phyloP scores from a whole-genome alignment of 2,888 invertebrate genomes.

The Mimas tiliae region DNA sequence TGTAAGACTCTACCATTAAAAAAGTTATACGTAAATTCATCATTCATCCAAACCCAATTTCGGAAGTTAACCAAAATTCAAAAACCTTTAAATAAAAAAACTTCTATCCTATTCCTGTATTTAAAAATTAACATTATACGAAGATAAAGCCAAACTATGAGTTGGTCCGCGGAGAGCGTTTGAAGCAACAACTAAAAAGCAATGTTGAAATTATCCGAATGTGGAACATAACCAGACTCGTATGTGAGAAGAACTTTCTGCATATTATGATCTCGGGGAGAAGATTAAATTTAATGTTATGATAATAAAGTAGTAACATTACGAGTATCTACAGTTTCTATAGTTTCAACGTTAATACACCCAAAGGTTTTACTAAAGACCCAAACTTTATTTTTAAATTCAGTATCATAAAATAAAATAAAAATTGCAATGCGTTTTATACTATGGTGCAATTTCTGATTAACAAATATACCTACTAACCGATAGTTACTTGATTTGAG shows the following conservation, averaged over 20 bases:
- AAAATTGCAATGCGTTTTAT: too few relatives aligned
- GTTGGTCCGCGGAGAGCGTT: slow-evolving; percentile 4
- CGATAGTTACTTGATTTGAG: too few relatives aligned
- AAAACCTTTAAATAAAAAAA: not conserved
- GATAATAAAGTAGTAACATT: not conserved
- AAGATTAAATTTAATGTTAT: slow-evolving; percentile 15
- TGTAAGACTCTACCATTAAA: not conserved
- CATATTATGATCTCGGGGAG: not conserved
- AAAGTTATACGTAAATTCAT: too few relatives aligned
- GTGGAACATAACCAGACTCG: not conserved
- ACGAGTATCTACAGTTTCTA: not conserved
- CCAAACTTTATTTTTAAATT: too few relatives aligned
- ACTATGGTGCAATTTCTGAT: too few relatives aligned
- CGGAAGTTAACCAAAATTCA: too few relatives aligned
- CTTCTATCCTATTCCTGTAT: not conserved
- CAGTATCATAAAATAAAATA: too few relatives aligned
- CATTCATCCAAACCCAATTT: too few relatives aligned
- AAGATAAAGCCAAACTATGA: slow-evolving; percentile 3
- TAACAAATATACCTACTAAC: too few relatives aligned
- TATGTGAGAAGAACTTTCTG: slow-evolving; percentile 9
- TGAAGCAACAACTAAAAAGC: slow-evolving; percentile 21
- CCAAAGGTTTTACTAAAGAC: not conserved
- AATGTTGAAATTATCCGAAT: slow-evolving; percentile 16
- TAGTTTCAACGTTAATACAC: not conserved
- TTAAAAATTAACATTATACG: slow-evolving; percentile 5